Percentiles rank a stretch among this genome's conserved stretches.
phyloP scores from a whole-genome alignment of 1,140 invertebrate species.

The Pogonomyrmex barbatus region DNA sequence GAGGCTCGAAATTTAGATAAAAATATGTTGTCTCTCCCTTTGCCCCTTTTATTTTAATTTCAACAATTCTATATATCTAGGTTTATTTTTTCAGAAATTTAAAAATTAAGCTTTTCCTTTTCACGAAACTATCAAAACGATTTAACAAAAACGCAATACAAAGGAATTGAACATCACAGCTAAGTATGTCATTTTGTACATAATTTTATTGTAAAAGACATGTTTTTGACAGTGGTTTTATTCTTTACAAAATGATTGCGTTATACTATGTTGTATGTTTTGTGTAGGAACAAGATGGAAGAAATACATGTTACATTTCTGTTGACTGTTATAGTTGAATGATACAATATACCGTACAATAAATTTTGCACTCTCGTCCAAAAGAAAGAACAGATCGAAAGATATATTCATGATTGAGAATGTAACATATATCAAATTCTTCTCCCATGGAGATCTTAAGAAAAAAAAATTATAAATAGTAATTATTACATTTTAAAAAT shows the following conservation, averaged over 20 bases:
- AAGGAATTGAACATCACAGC: conserved; percentile 42
- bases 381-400: conserved; percentile 9
- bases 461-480: neutral
- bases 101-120: neutral
- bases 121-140: neutral
- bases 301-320: conserved; percentile 37
- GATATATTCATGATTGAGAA: neutral
- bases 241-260: conserved; percentile 47
- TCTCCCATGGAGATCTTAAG: conserved; percentile 23
- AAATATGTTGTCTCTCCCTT: neutral
- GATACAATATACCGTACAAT: neutral
- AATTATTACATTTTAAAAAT: conserved; percentile 38
- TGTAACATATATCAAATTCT: conserved; percentile 34
- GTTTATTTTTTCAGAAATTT: neutral
- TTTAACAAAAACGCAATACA: conserved; percentile 12
- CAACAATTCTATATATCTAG: neutral
- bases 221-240: conserved; percentile 24
- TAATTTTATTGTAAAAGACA: conserved; percentile 47
- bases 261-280: conserved; percentile 39
- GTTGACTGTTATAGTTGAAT: neutral
- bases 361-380: neutral
- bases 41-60: conserved; percentile 12
- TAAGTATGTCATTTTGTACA: conserved; percentile 46
- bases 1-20: neutral
- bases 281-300: neutral